These are phyloP conservation scores for Tupaia chinensis DNA, from an alignment of 2,113 vertebrate genomes.

Conservation along the genomic window DNA sequence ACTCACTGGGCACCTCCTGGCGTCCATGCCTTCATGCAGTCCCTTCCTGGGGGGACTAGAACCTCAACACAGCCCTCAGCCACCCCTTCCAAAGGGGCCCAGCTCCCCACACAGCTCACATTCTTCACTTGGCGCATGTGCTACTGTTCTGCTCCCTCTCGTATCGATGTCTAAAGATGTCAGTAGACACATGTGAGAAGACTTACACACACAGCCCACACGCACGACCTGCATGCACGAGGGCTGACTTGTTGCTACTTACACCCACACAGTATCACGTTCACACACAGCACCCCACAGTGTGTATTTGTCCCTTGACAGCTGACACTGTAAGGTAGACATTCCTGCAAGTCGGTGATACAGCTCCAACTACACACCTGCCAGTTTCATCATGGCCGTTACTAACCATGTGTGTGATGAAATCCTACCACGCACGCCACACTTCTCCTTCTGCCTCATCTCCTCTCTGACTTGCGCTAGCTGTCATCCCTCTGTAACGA, in stretches of 20 bases:
- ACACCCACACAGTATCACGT: not conserved
- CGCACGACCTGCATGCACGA: too few relatives aligned
- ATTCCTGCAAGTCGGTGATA: not conserved
- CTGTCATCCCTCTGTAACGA: not conserved
- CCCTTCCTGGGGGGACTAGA: not conserved
- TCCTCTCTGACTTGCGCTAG: not conserved
- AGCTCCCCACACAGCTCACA: too few relatives aligned
- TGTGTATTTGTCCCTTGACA: not conserved
- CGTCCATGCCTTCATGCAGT: too few relatives aligned
- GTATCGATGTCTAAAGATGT: not conserved
- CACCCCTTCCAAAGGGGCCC: not conserved
- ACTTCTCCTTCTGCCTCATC: not conserved
- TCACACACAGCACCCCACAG: not conserved
- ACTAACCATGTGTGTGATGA: not conserved
- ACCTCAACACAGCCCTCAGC: fast-evolving
- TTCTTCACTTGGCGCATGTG: fast-evolving
- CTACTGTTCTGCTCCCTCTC: not conserved
- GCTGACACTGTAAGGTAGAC: not conserved
- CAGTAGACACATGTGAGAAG: too few relatives aligned
- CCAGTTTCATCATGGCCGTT: not conserved
- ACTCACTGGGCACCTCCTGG: fast-evolving
- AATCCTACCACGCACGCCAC: not conserved
- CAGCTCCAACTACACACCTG: not conserved
- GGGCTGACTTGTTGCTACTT: too few relatives aligned
- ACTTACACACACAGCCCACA: not conserved